Evolutionary conservation across 2,797 vertebrate species (phyloP).

Genomic region (Amblyopsis hoosieri): DNA sequence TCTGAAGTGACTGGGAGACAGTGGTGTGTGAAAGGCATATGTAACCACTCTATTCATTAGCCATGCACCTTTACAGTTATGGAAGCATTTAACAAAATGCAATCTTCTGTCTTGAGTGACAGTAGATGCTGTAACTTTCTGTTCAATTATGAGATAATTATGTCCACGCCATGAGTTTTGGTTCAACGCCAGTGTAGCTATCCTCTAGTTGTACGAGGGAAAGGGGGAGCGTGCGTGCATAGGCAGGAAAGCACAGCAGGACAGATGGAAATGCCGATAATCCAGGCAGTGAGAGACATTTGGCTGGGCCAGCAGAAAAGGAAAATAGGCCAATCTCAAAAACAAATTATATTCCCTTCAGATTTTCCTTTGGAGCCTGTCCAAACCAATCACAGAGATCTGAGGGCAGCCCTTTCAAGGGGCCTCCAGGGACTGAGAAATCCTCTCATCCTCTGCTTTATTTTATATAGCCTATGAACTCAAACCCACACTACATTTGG

Average conservation of each 20-base stretch:
- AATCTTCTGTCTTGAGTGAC: too few species aligned
- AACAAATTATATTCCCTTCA: constrained; percentile 62
- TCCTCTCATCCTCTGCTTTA: not conserved
- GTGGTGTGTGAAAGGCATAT: constrained; percentile 9
- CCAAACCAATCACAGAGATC: constrained; percentile 57
- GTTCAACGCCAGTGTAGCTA: constrained; percentile 46
- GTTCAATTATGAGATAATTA: not conserved
- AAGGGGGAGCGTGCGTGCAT: constrained; percentile 32
- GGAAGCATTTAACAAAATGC: too few species aligned
- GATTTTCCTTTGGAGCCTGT: constrained; percentile 60
- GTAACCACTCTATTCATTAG: too few species aligned
- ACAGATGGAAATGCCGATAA: constrained; percentile 79
- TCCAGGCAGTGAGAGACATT: constrained; percentile 63
- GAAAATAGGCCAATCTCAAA: constrained; percentile 39
- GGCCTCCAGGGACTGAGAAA: constrained; percentile 29
- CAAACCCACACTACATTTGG: too few species aligned
- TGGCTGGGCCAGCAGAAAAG: constrained; percentile 63
- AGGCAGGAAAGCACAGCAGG: constrained; percentile 69
- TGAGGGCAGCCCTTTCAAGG: constrained; percentile 37
- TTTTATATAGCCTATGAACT: constrained; percentile 21
- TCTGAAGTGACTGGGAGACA: constrained; percentile 14
- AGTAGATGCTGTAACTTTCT: not conserved
- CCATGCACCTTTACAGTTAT: too few species aligned
- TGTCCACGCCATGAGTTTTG: constrained; percentile 21
- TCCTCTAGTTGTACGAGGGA: constrained; percentile 40